Base-by-base conservation (phyloP, 1,140 invertebrate genomes). In the Episyrphus balteatus region DNA sequence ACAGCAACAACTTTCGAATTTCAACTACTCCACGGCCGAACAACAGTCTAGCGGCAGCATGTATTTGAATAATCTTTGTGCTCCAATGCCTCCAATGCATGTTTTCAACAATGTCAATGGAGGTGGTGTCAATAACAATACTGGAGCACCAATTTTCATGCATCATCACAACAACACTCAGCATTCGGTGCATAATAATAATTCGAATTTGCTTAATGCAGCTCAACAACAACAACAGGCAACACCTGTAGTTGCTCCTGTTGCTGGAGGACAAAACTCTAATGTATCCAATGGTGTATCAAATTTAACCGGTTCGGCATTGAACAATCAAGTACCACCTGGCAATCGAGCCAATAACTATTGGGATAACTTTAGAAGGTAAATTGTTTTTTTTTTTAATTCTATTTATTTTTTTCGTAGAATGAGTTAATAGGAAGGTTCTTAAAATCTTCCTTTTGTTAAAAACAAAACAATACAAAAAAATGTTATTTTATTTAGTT, bases 351-450 rank as follows among this genome's bases (percentile, higher is more conserved):
- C 87, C 38, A 92, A 91, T 66, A 91, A 91, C 70, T 91, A 89
- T 69, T 90, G 86, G 87, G 88, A 92, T 59, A 91, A 91, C 73
- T 91, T 92, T 64, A 70, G 84, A 73, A 88, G 85, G 85, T 87
- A 81, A 77, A 55, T 49, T 41, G 3, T 40, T n/a, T n/a, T 36
- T 36, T 36, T 12, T n/a, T 36, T 12, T 12, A 36, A 15, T n/a
- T 12, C 12, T 5, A 15, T 36, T 36, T 36, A 10, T 36, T 36
- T 36, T 26, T 3, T 26, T 26, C 8, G 3, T 26, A 26, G 8
- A 26, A 5, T 26, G 8, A 26, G n/a, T n/a, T n/a, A 26, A 26
- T 5, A 26, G 8, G 8, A 26, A 26, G 21, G 21, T n/a, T n/a
- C n/a, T n/a, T n/a, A n/a, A n/a, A n/a, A n/a, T n/a, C n/a, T n/a